Evolutionary conservation across 2,888 invertebrate genomes (phyloP), one percentile per base, ranked within the genome.

Genomic region (Drosophila histrio): DNA sequence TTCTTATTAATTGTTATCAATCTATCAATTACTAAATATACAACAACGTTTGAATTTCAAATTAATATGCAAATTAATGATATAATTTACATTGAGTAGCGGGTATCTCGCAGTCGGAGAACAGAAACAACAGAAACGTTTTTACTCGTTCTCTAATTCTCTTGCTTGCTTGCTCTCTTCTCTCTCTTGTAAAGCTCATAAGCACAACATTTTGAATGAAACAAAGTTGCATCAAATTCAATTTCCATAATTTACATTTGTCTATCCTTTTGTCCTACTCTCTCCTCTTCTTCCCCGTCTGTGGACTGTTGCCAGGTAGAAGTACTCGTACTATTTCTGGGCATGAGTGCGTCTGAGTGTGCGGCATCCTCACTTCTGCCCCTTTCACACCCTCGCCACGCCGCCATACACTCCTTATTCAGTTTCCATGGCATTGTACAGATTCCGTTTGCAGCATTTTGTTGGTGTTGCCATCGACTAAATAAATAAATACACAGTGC

Each of bases 391-490:
- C 15, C 21, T 8, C 7, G 11, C 19, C 22, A 6, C 21, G 13
- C n/a, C 38, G 26, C 22, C 13, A 13, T 17, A n/a, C 17, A 28
- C 11, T 22, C 43, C 36, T 44, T 28, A 38, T 56, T 36, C 54
- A 19, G 73, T 62, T 72, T 44, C 34, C 63, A 68, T 63, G 63
- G 61, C 79, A 69, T 79, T 79, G 74, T 79, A 74, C 77, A 79
- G 77, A 79, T 71, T 79, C 73, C 69, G 50, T 72, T 68, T 56
- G 75, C 26, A 53, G 49, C 65, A 50, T 53, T 53, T 65, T 76
- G 60, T 76, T 77, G 77, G 68, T 73, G 79, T 73, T 79, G 82
- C 79, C 81, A 77, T 84, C 77, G 85, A 79, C 77, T 77, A 82
- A 82, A 85, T 85, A 81, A 81, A 82, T 82, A 80, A 72, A 81